Evolutionary conservation across 2,888 invertebrate genomes (phyloP).

Genomic region (Chironomus riparius): DNA sequence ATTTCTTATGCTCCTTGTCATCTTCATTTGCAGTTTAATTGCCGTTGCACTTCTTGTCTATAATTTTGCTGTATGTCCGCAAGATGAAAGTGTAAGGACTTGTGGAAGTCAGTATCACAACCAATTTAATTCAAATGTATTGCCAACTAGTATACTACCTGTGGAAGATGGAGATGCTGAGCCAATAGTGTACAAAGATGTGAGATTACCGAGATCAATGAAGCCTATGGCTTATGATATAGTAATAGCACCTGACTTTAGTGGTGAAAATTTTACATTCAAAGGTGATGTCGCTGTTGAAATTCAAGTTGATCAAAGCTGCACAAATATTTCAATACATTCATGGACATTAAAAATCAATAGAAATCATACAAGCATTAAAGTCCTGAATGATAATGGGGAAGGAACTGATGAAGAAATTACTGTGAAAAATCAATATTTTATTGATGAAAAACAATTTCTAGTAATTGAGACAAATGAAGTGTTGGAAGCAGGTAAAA

Average conservation of each 20-base stretch:
- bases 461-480: slow-evolving; percentile 55
- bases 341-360: slow-evolving; percentile 59
- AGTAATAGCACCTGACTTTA: slow-evolving; percentile 61
- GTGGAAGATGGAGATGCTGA: slow-evolving; percentile 28
- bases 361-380: slow-evolving; percentile 47
- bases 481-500: slow-evolving; percentile 48
- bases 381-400: slow-evolving; percentile 32
- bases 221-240: slow-evolving; percentile 61
- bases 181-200: slow-evolving; percentile 44
- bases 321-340: slow-evolving; percentile 64
- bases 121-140: slow-evolving; percentile 30
- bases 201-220: slow-evolving; percentile 60
- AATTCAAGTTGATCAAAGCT: slow-evolving; percentile 50
- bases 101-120: slow-evolving; percentile 1
- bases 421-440: slow-evolving; percentile 43
- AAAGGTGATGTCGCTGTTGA: slow-evolving; percentile 58
- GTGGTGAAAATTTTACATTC: slow-evolving; percentile 69
- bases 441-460: slow-evolving; percentile 57
- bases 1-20: slow-evolving; percentile 50
- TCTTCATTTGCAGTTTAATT: slow-evolving; percentile 56
- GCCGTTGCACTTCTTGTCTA: slow-evolving; percentile 67
- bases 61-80: slow-evolving; percentile 60
- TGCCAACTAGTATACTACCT: slow-evolving; percentile 28
- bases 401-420: slow-evolving; percentile 34
- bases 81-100: background rate